Evolutionary conservation across 2,113 vertebrate genomes (phyloP), one percentile per base, ranked within the genome.

Genomic region (Vimba vimba): DNA sequence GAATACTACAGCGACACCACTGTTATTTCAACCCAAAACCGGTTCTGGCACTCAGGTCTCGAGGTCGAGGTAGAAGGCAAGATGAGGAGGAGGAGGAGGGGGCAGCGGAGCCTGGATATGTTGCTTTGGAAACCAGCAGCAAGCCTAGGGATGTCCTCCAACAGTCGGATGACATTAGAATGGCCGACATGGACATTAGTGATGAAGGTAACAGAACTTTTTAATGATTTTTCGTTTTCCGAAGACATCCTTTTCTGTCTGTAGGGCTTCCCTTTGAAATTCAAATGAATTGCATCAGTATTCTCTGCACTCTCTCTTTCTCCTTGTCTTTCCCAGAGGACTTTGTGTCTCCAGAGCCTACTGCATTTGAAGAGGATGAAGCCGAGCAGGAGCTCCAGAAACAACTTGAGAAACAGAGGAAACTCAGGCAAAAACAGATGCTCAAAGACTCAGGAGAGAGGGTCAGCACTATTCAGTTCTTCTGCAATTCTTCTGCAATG

Each of bases 151-250:
- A 74, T 1, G 33, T 86, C 4, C 89, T 93, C 6, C 90, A 55
- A 1, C 89, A 93, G 79, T 97, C 96, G 0, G 97, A 96, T 39
- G 97, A 97, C 82, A 90, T 95, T 60, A 93, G 97, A 0, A 95
- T 91, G 86, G 94, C 97, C 17, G 95, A 96, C 86, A 98, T 98
- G 97, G 97, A 97, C 12, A 97, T 98, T 82, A 97, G 96, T 0
- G 96, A 96, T 0, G 96, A 97, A 0, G 95, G 95, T 95, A 68
- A 84, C 92, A 73, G 36, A 43, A 55, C 6, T 0, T 1, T 25
- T 60, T 25, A 47, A 11, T 23, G 25, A 30, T 25, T 74, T 64
- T 62, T 4, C 4, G 1, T 27, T 33, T 45, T 25, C 5, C 23
- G 2, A 43, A 25, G 43, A 23, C 12, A 8, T 75, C 73, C 9